Evolutionary conservation across 1,140 invertebrate species (phyloP).

Genomic region (Cyclina sinensis): DNA sequence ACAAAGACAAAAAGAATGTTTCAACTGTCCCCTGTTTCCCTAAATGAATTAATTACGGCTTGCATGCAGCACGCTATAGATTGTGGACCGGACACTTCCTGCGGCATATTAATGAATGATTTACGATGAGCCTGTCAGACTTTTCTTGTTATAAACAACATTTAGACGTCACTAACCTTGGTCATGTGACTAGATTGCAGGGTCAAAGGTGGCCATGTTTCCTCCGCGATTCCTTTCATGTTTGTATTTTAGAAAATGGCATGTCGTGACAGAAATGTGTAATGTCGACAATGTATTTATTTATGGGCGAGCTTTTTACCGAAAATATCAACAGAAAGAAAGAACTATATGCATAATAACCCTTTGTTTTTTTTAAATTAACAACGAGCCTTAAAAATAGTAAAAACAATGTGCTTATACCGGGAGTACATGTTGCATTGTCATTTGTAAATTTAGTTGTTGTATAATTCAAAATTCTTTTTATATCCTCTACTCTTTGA

Average conservation of each 20-base stretch:
- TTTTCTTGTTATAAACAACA: constrained; percentile 32
- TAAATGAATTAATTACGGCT: background rate
- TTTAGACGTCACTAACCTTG: background rate
- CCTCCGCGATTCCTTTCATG: constrained; percentile 44
- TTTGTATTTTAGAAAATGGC: constrained; percentile 44
- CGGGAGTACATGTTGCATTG: no score
- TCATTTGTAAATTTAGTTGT: no score
- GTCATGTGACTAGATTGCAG: constrained; percentile 45
- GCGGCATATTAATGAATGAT: constrained; percentile 50
- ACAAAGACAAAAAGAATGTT: background rate
- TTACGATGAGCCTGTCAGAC: constrained; percentile 34
- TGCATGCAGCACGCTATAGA: background rate
- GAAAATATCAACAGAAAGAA: background rate
- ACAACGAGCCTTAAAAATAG: background rate
- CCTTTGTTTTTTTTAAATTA: constrained; percentile 42
- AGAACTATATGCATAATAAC: constrained; percentile 3
- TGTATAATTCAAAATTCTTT: no score
- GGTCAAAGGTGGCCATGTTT: constrained; percentile 62
- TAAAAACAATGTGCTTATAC: background rate
- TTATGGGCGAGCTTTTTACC: constrained; percentile 22
- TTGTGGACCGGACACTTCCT: constrained; percentile 3
- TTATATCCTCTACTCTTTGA: no score
- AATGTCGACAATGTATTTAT: constrained; percentile 34
- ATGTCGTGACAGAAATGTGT: constrained; percentile 55
- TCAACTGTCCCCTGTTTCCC: background rate